phyloP scores from a whole-genome alignment of 1,140 invertebrate species.

The Drosophila auraria region DNA sequence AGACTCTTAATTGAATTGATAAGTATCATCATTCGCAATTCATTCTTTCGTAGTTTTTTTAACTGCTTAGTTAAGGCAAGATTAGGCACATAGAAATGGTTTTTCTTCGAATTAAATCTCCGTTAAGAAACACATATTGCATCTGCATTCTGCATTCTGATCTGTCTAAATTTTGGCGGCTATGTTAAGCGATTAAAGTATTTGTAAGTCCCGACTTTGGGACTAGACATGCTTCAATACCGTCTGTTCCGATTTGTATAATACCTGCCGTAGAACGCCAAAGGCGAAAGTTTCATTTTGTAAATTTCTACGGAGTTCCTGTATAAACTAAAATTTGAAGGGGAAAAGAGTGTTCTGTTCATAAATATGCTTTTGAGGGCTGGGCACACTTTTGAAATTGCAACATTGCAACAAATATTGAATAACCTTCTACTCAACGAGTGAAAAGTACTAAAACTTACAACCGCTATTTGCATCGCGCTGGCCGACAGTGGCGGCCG shows the following conservation, averaged over 20 bases:
- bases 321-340: not conserved
- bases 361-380: not conserved
- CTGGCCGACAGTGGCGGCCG: conserved; percentile 12
- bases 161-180: too few species aligned
- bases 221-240: not conserved
- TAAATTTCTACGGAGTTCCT: too few species aligned
- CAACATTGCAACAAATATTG: not conserved
- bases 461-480: conserved; percentile 35
- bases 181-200: too few species aligned
- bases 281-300: not conserved
- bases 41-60: too few species aligned
- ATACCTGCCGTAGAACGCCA: not conserved
- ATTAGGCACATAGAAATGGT: too few species aligned
- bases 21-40: not conserved
- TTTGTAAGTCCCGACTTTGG: too few species aligned
- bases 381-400: not conserved
- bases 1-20: not conserved
- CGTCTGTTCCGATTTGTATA: too few species aligned
- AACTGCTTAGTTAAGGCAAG: too few species aligned
- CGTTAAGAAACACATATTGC: too few species aligned
- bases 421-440: not conserved
- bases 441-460: conserved; percentile 20
- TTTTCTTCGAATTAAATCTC: too few species aligned
- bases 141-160: too few species aligned
- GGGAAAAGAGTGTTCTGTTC: not conserved